Conservation (phyloP, 35 echinoderm and acorn worm species). For the Nesometra sesokonis region DNA sequence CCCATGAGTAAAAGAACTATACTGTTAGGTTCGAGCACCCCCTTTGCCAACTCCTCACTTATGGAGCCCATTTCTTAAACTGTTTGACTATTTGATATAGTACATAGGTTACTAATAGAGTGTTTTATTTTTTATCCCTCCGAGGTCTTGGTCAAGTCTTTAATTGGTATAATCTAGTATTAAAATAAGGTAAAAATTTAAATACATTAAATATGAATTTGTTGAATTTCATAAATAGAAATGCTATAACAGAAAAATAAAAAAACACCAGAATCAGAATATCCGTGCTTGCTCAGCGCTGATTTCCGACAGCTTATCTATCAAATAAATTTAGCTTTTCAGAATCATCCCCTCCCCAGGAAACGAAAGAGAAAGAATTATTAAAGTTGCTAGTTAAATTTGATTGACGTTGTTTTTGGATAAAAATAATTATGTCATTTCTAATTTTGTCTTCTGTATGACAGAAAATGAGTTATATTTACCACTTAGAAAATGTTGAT, state of each 20-base stretch:
- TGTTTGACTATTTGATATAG: too few relatives aligned
- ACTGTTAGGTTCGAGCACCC: too few relatives aligned
- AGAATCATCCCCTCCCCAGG: neutral
- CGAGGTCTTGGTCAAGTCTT: too few relatives aligned
- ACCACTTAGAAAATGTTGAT: too few relatives aligned
- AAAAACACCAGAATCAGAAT: neutral
- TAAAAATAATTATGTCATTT: neutral
- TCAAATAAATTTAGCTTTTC: neutral
- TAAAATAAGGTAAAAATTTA: too few relatives aligned
- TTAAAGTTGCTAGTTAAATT: neutral
- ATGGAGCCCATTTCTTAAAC: too few relatives aligned
- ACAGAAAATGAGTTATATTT: neutral
- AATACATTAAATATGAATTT: too few relatives aligned
- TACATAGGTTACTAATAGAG: too few relatives aligned
- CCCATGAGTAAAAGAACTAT: too few relatives aligned
- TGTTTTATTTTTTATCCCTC: too few relatives aligned
- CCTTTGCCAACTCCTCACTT: too few relatives aligned
- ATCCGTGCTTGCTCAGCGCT: neutral
- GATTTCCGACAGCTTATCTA: neutral
- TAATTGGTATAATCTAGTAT: too few relatives aligned
- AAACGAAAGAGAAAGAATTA: neutral
- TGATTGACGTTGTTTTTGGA: neutral
- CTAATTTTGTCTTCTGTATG: neutral
- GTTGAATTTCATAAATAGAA: neutral
- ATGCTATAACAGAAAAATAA: neutral